Evolutionary conservation across 2,113 vertebrate genomes (phyloP), one percentile per base, ranked within the genome.

Genomic region (Hucho hucho): DNA sequence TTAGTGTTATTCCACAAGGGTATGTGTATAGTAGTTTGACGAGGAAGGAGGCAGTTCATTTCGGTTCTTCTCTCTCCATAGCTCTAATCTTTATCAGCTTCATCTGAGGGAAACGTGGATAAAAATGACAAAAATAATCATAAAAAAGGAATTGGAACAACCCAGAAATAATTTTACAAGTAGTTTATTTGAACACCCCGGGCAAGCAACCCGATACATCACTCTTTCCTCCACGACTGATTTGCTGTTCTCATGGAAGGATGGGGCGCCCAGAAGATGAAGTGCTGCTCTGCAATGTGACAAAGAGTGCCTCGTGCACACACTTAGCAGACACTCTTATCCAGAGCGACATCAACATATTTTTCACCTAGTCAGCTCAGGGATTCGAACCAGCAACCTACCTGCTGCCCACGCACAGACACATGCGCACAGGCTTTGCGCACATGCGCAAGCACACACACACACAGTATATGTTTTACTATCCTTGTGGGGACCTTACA

Each of bases 131-230:
- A 25, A 71, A 72, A 72, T 58, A 66, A 74, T 13, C 26, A 49
- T 47, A 16, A 70, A 13, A 70, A 32, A 78, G 26, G 28, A 69
- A 59, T 32, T 70, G 37, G 63, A 29, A 74, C 63, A 56, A 26
- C 22, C 69, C 69, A 72, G 66, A 82, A 75, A 61, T 47, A 37
- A 64, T 76, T 75, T 75, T 16, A 46, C 69, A 71, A 64, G 73
- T 25, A 75, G 65, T 80, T 77, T 56, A 78, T 83, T 64, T 72
- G 47, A 76, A 77, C 65, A n/a, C 59, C 70, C 70, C 11, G 22
- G 18, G n/a, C 32, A 26, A 1, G 20, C 9, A 4, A 20, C 49
- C 43, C 64, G 32, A 77, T 43, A 63, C 49, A 79, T 75, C 28
- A 37, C 56, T 67, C 24, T 25, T 20, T 68, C 29, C 53, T 28